Evolutionary conservation across 2,888 invertebrate species (phyloP), one percentile per base, ranked within the genome.

Genomic region (Blera fallax): DNA sequence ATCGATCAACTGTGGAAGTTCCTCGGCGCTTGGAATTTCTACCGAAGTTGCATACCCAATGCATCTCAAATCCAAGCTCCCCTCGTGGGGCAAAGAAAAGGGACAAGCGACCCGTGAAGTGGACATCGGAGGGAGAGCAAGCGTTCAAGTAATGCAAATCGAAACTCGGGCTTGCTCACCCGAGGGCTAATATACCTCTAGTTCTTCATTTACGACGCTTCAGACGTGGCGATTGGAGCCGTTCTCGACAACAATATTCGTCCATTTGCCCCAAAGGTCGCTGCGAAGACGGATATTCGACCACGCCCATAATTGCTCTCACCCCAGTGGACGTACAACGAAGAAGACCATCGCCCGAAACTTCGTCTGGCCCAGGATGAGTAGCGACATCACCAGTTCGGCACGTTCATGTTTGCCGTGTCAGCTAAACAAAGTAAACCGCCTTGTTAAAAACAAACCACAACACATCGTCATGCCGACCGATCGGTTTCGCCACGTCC

Each of bases 31-130:
- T 74, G 64, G 37, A 81, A 81, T 24, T 81, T 72, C 37, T 77
- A 81, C 24, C 64, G 67, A 6, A 45, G 32, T 29, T 83, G 64
- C 32, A 62, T 83, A 2, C 64, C 54, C 54, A 45, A 88, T 18
- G 88, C 88, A 11, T 87, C 87, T 27, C 45, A 62, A 58, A 62
- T 60, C 10, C 88, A 88, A 67, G 72, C 62, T n/a, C 81, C 81
- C 0, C 62, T 85, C 0, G 50, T 72, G 45, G 81, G 0, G 58
- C 87, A 4, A 87, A 67, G 7, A 88, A 87, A 64, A 87, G 74
- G 2, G 85, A 88, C 50, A 87, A 87, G 18, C 11, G 78, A 16
- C 81, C 80, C 16, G 67, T 88, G 3, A 18, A 16, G 3, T 88
- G 88, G 87, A 87, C 88, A 5, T n/a, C n/a, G n/a, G n/a, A 27